Evolutionary conservation across 2,113 vertebrate species (phyloP).

Genomic region (Heterocephalus glaber): DNA sequence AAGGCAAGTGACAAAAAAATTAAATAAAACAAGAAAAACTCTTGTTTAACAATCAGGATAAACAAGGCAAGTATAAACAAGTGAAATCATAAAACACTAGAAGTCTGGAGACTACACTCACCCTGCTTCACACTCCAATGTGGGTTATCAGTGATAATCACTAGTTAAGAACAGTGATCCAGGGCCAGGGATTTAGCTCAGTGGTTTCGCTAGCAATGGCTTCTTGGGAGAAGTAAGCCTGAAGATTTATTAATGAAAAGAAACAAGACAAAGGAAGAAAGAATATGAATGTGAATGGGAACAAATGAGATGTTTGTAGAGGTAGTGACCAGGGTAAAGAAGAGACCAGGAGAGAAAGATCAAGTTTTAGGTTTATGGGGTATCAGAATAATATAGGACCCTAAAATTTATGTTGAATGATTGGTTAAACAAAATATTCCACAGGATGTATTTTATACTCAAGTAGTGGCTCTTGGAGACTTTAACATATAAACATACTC

Average conservation of each 20-base stretch:
- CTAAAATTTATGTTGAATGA: background rate
- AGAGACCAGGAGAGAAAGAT: background rate
- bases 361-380: background rate
- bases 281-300: background rate
- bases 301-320: background rate
- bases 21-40: background rate
- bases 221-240: background rate
- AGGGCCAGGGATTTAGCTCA: too few relatives aligned
- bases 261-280: background rate
- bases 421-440: background rate
- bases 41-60: background rate
- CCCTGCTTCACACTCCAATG: background rate
- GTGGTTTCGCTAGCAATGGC: background rate
- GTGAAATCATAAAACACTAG: background rate
- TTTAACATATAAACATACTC: background rate
- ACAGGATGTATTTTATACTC: background rate
- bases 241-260: background rate
- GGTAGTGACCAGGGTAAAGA: background rate
- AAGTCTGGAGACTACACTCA: background rate
- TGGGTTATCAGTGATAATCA: background rate
- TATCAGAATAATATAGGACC: background rate
- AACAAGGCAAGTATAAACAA: conserved; percentile 5
- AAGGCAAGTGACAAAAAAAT: background rate
- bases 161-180: background rate
- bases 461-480: background rate